phyloP scores from a whole-genome alignment of 2,797 vertebrate species.

The Petrocephalus sullivani region DNA sequence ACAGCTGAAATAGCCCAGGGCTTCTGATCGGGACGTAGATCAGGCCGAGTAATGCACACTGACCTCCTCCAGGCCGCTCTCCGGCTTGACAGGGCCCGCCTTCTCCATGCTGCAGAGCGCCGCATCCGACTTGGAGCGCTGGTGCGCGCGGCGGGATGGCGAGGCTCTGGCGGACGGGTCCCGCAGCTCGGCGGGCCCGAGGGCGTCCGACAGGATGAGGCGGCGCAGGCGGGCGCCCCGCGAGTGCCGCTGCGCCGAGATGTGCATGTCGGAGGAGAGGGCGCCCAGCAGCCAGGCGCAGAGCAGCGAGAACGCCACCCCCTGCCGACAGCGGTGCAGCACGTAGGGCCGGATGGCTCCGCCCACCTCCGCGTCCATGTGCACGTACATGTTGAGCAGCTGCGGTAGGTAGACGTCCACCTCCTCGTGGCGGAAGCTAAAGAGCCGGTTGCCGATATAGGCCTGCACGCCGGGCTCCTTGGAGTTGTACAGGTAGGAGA shows the following conservation, averaged over 20 bases:
- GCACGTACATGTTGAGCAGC: conserved; percentile 97
- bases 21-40: neutral
- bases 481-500: conserved; percentile 93
- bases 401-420: conserved; percentile 94
- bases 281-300: conserved; percentile 89
- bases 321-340: conserved; percentile 90
- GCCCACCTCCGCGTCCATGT: conserved; percentile 95
- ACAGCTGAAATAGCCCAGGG: neutral
- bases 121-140: conserved; percentile 93
- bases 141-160: conserved; percentile 89
- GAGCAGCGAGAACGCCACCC: conserved; percentile 84
- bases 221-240: conserved; percentile 86
- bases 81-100: conserved; percentile 90
- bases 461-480: conserved; percentile 96
- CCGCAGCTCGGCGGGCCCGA: conserved; percentile 71
- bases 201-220: conserved; percentile 88
- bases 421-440: conserved; percentile 82
- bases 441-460: conserved; percentile 92
- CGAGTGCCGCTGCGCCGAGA: conserved; percentile 91
- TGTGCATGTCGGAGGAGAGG: conserved; percentile 97
- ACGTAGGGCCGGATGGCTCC: conserved; percentile 96
- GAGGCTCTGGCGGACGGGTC: conserved; percentile 66
- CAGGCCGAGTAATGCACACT: conserved; percentile 34
- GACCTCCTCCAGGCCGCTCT: conserved; percentile 87
- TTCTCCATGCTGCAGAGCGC: conserved; percentile 83